Percentiles rank a stretch among this genome's conserved stretches.
Evolutionary conservation across 2,797 vertebrate genomes (phyloP).

Genomic region (Dryobates pubescens): DNA sequence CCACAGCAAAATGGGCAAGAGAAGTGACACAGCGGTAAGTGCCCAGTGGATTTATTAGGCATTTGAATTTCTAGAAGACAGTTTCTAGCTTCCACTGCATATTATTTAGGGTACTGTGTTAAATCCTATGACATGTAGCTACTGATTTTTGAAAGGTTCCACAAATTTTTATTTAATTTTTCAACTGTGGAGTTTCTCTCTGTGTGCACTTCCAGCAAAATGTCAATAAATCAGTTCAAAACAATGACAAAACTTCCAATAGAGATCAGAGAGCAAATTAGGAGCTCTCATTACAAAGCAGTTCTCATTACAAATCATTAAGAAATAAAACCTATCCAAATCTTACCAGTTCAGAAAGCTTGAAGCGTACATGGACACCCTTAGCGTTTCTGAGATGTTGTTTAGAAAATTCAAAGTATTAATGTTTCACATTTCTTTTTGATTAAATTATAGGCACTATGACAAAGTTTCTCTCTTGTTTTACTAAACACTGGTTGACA

Average conservation of each 20-base stretch:
- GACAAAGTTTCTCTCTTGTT: slow-evolving; percentile 57
- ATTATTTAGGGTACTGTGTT: not conserved
- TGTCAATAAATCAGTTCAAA: slow-evolving; percentile 24
- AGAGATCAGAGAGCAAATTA: slow-evolving; percentile 50
- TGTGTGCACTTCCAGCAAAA: not conserved
- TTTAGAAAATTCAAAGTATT: slow-evolving; percentile 13
- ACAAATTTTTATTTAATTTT: not conserved
- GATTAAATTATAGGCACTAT: slow-evolving; percentile 66
- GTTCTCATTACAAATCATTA: slow-evolving; percentile 35
- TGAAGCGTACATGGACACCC: not conserved
- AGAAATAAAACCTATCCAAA: slow-evolving; percentile 11
- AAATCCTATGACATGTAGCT: not conserved
- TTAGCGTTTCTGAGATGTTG: slow-evolving; percentile 36
- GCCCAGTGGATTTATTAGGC: not conserved
- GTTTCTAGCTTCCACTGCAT: not conserved
- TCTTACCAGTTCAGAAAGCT: slow-evolving; percentile 6
- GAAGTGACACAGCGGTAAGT: not conserved
- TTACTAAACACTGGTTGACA: slow-evolving; percentile 54
- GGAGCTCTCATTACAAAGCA: slow-evolving; percentile 27
- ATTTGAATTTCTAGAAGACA: not conserved
- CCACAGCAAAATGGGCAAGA: not conserved
- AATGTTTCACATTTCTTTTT: slow-evolving; percentile 56
- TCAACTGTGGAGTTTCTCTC: not conserved
- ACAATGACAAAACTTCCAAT: slow-evolving; percentile 19
- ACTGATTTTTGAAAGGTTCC: not conserved